These are phyloP conservation scores for Pterostichus madidus DNA, from an alignment of 2,888 invertebrate genomes.

Conservation along the genomic window DNA sequence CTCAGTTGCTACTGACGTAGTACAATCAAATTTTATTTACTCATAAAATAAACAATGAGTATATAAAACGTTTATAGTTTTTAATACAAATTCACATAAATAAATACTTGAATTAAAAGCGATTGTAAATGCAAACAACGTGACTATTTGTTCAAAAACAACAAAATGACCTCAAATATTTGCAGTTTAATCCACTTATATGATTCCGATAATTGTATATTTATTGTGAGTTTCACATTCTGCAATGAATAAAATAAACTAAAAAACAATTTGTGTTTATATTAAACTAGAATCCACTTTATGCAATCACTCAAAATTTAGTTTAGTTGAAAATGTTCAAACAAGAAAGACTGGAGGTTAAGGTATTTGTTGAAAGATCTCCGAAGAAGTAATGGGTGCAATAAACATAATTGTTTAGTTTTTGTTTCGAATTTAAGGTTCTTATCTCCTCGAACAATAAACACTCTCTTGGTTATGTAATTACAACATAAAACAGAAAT, in stretches of 20 bases:
- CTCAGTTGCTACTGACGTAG: background rate
- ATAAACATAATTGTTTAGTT: background rate
- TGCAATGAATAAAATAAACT: no score
- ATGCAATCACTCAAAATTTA: no score
- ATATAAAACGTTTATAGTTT: background rate
- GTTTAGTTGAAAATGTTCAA: no score
- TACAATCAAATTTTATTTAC: background rate
- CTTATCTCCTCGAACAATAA: constrained; percentile 21
- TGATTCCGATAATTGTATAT: background rate
- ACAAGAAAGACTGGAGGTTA: no score
- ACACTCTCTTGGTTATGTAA: constrained; percentile 16
- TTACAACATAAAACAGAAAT: constrained; percentile 45
- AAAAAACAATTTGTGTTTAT: no score
- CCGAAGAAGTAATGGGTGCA: constrained; percentile 7
- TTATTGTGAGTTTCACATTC: no score
- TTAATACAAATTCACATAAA: background rate
- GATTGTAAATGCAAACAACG: constrained; percentile 15
- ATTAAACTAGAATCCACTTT: no score
- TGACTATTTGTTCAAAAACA: constrained; percentile 7
- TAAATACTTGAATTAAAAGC: background rate
- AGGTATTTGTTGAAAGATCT: no score
- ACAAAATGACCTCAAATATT: constrained; percentile 22
- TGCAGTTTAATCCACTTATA: constrained; percentile 18
- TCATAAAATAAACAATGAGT: constrained; percentile 10
- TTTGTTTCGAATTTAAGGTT: constrained; percentile 2